Evolutionary conservation across 2,113 vertebrate genomes (phyloP), one percentile per base, ranked within the genome.

Genomic region (Hippopotamus amphibius): DNA sequence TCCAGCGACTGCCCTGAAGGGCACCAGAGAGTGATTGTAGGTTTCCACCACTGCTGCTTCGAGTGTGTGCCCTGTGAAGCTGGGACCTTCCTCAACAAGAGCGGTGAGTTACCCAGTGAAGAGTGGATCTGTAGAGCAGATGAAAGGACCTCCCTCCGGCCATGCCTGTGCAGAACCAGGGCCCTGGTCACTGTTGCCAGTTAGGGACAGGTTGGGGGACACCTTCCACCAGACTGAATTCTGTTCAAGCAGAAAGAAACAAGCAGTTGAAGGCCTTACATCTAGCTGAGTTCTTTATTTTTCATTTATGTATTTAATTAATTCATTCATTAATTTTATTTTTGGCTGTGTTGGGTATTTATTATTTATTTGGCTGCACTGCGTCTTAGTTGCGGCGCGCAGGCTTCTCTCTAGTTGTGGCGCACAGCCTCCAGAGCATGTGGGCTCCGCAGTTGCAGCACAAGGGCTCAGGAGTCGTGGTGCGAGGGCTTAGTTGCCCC

Each of bases 31-130:
- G 94, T 98, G 74, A 96, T 88, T 30, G 17, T 37, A 30, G 98
- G 96, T 50, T 87, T 28, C 41, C 97, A 99, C 81, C 96, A 79
- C 5, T 99, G 99, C 83, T 99, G 99, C 95, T 99, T 99, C 33
- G 88, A 83, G 7, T 99, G 99, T 2, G 37, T 97, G 50, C 87
- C 98, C 63, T 99, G 99, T 93, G 97, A 96, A 0, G 33, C 97
- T 0, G 98, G 98, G 90, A 99, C 98, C 77, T 99, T 99, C 85
- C 88, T 99, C 72, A 99, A 99, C 97, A 97, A 2, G 55, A 99
- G 98, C 0, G 98, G 99, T 99, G 98, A 98, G 98, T 98, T 0
- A 12, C 26, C 68, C 48, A n/a, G 28, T 3, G 30, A 48, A 4
- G 12, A 43, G 33, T 19, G 7, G 33, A 16, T 16, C 68, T 37